Evolutionary conservation across 2,113 vertebrate species (phyloP), one percentile per base, ranked within the genome.

Genomic region (Reinhardtius hippoglossoides): DNA sequence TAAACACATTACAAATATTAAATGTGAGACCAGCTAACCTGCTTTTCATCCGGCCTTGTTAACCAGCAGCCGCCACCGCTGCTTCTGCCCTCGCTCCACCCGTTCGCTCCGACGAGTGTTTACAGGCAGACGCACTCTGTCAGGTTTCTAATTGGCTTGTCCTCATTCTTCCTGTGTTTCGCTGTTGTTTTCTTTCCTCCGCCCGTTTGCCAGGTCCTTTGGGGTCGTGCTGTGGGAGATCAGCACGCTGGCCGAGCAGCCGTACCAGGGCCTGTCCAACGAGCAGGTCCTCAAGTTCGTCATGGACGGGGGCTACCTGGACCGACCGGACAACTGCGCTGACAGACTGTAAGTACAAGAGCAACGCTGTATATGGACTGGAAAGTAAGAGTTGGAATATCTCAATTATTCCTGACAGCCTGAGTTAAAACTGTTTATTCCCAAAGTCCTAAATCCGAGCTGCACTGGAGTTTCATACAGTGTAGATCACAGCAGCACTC

Each of bases 161-260:
- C 84, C 74, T 81, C 63, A 78, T 81, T 77, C 59, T 66, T 18
- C 21, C 58, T 8, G 14, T 58, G 63, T 55, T 31, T 31, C 2
- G 0, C 18, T 62, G 46, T 70, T 75, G 65, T 83, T 63, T 52
- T 71, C 8, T 64, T 31, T 54, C 9, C 6, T 42, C 37, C 14
- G 12, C 52, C 20, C 74, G 60, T 83, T 57, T 54, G 35, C 24
- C 84, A 99, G 98, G 98, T 99, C 98, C 0, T 99, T 99, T 2
- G 98, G 98, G 0, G 97, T 99, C 10, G 98, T 99, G 63, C 95
- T 99, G 46, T 99, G 98, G 98, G 98, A 99, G 88, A 96, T 99
- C 64, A 98, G 96, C 90, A 98, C 96, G 3, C 85, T 99, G 62
- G 97, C 98, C 0, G 98, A 99, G 80, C 98, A 99, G 93, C 98